phyloP scores from a whole-genome alignment of 1,140 invertebrate genomes.

The Limonius californicus region DNA sequence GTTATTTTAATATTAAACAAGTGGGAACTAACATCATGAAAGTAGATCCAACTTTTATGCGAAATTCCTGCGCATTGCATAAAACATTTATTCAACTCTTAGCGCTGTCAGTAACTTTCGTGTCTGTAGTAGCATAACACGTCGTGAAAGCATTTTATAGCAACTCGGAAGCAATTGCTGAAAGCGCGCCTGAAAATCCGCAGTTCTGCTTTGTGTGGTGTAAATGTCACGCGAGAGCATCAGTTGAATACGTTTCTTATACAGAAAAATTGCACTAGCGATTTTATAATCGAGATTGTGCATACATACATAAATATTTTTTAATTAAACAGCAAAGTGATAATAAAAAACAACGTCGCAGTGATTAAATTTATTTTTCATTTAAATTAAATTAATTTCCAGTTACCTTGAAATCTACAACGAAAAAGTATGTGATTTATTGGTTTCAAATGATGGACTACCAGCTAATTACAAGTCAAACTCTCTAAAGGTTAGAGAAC shows the following conservation, averaged over 20 bases:
- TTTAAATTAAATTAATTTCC: too few species aligned
- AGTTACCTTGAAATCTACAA: conserved; percentile 85
- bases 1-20: too few species aligned
- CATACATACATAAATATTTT: neutral
- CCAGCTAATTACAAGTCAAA: conserved; percentile 38
- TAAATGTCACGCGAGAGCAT: neutral
- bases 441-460: conserved; percentile 54
- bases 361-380: too few species aligned
- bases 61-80: conserved; percentile 12
- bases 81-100: conserved; percentile 1
- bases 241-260: neutral
- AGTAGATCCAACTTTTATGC: neutral
- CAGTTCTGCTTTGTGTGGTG: too few species aligned
- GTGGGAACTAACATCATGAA: too few species aligned
- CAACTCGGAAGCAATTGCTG: neutral
- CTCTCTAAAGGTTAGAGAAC: conserved; percentile 73
- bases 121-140: neutral
- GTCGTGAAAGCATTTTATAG: neutral
- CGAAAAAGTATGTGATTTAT: conserved; percentile 74
- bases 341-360: too few species aligned
- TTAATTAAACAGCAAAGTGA: neutral
- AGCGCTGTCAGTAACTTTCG: neutral
- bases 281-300: neutral
- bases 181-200: neutral
- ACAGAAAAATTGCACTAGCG: too few species aligned